phyloP scores from a whole-genome alignment of 2,797 vertebrate species.

The Pangasius sanitwongsei region DNA sequence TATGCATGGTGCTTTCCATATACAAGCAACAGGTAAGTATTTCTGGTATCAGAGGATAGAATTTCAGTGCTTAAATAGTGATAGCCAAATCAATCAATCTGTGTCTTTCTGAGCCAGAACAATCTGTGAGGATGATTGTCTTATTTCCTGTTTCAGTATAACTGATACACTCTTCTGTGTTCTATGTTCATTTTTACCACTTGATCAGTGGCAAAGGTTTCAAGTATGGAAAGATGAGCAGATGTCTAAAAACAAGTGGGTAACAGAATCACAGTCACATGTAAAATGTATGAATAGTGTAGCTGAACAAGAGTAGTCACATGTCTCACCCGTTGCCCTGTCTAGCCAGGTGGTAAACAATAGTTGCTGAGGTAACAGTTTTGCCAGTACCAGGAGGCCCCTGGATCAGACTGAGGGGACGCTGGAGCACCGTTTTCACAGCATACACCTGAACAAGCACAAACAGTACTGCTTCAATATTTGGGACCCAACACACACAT shows the following conservation, averaged over 20 bases:
- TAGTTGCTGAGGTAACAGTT: slow-evolving; percentile 96
- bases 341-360: slow-evolving; percentile 95
- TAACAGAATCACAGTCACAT: background rate
- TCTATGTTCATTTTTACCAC: background rate
- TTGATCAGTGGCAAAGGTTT: background rate
- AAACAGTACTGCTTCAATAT: slow-evolving; percentile 20
- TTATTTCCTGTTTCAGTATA: background rate
- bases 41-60: background rate
- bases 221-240: background rate
- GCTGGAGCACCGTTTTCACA: slow-evolving; percentile 94
- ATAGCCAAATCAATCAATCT: background rate
- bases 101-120: background rate
- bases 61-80: background rate
- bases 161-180: no score
- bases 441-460: slow-evolving; percentile 70
- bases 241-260: background rate
- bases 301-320: background rate
- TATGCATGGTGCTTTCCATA: background rate
- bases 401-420: slow-evolving; percentile 97
- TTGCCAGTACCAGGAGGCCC: slow-evolving; percentile 97
- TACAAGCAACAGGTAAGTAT: background rate
- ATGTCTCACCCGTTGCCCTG: slow-evolving; percentile 92
- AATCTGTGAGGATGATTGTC: background rate
- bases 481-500: background rate
- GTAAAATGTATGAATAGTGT: slow-evolving; percentile 5